Evolutionary conservation across 2,113 vertebrate genomes (phyloP).

Genomic region (Elephas maximus): DNA sequence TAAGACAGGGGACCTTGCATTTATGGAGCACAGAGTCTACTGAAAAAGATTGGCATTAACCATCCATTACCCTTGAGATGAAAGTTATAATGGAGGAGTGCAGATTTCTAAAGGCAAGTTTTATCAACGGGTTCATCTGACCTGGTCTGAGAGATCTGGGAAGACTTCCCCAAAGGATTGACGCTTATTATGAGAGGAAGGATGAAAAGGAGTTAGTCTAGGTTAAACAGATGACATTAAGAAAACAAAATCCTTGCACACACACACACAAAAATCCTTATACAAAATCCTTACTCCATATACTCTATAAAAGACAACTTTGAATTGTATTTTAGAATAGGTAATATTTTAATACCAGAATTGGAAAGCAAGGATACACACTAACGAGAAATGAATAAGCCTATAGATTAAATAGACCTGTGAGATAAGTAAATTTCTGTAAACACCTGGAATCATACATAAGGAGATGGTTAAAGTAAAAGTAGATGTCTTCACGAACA

Average conservation of each 20-base stretch:
- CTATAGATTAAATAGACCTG: neutral
- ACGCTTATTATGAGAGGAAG: neutral
- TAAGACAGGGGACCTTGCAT: neutral
- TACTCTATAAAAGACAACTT: neutral
- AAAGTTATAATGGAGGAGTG: neutral
- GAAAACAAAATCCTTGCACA: neutral
- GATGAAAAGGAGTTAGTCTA: neutral
- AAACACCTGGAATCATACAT: neutral
- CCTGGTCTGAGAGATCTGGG: too few relatives aligned
- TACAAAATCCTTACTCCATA: neutral
- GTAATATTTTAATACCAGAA: neutral
- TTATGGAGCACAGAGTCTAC: neutral
- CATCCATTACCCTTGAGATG: neutral
- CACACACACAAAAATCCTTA: too few relatives aligned
- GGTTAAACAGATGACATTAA: neutral
- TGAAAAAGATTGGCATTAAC: neutral
- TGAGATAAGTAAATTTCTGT: neutral
- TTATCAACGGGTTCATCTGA: neutral
- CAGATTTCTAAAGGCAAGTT: neutral
- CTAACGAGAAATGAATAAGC: neutral
- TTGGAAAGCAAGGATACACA: neutral
- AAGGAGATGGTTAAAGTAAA: constrained; percentile 19
- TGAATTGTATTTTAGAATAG: neutral
- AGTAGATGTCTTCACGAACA: neutral
- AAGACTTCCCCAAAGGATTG: neutral